These are phyloP conservation scores for Aphidoletes aphidimyza DNA, from an alignment of 2,888 invertebrate species.

Conservation along the genomic window DNA sequence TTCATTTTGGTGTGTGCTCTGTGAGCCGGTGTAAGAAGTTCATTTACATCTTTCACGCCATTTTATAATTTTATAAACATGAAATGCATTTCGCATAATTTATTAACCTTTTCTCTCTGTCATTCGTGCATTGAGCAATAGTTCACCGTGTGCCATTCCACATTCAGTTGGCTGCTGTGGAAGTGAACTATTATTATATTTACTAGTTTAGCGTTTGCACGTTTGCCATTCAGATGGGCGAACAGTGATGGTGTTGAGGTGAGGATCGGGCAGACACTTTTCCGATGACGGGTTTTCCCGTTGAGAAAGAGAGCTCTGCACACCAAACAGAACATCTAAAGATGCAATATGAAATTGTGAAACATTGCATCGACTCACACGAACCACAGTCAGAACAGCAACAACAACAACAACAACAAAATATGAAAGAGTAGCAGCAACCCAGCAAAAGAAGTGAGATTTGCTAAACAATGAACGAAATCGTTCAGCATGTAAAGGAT, in stretches of 20 bases:
- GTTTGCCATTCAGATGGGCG: neutral
- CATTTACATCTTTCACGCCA: slow-evolving; percentile 51
- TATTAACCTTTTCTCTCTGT: slow-evolving; percentile 51
- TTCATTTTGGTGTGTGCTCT: neutral
- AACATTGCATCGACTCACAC: neutral
- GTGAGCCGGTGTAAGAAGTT: slow-evolving; percentile 40
- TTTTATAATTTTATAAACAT: slow-evolving; percentile 51
- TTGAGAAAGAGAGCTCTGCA: slow-evolving; percentile 7
- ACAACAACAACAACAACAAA: neutral
- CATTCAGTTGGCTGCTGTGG: neutral
- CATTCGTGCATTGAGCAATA: slow-evolving; percentile 3
- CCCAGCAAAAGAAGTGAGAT: slow-evolving; percentile 23
- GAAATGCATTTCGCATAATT: slow-evolving; percentile 48
- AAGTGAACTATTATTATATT: slow-evolving; percentile 43
- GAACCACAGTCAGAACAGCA: too few relatives aligned
- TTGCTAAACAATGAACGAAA: slow-evolving; percentile 34
- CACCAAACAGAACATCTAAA: neutral
- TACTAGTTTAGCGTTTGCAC: neutral
- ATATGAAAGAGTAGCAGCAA: neutral
- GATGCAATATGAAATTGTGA: slow-evolving; percentile 27
- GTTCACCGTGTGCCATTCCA: neutral
- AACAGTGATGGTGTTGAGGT: neutral
- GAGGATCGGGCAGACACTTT: neutral
- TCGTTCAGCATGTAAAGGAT: slow-evolving; percentile 46
- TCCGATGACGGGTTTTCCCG: slow-evolving; percentile 19